Evolutionary conservation across 2,797 vertebrate genomes (phyloP), one percentile per base, ranked within the genome.

Genomic region (Champsocephalus gunnari): DNA sequence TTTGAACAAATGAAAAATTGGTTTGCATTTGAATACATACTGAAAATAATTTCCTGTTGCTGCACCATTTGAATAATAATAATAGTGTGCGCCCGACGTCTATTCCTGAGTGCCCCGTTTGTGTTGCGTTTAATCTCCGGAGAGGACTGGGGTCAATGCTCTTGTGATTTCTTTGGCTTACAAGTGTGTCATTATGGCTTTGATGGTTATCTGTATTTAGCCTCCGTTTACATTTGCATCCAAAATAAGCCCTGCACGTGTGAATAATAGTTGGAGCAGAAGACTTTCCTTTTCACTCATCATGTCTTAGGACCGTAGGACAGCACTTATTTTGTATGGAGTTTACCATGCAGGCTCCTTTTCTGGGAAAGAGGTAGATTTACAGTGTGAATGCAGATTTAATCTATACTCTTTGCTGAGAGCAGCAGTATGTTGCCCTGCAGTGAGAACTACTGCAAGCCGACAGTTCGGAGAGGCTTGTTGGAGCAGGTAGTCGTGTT

Each of bases 321-420:
- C 49, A 43, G 21, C 17, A 19, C 17, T 34, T 50, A 9, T 54
- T 61, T 60, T 38, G 56, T 16, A 4, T 12, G 1, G 56, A 47
- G 21, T 61, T 17, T 21, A 19, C 49, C 12, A 3, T 59, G 34
- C 12, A 34, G n/a, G 64, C 54, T 77, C 34, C 51, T 65, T 69
- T 51, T 84, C 71, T 65, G 60, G 58, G 56, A 60, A 73, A 50
- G 32, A 73, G 62, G 21, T 73, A 65, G 34, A 58, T 64, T 66
- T 67, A 56, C 64, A 60, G 59, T 49, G 34, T 76, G 72, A 62
- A 54, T 56, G 28, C 55, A 57, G 73, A 48, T 70, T 89, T 78
- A 75, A 82, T 75, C 61, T 79, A 56, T 80, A 78, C 75, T 41
- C 59, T 55, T 13, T 50, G 32, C 50, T 50, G 19, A 38, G 21